Base-by-base conservation (phyloP, 2,113 vertebrate species). In the Maccullochella peelii region DNA sequence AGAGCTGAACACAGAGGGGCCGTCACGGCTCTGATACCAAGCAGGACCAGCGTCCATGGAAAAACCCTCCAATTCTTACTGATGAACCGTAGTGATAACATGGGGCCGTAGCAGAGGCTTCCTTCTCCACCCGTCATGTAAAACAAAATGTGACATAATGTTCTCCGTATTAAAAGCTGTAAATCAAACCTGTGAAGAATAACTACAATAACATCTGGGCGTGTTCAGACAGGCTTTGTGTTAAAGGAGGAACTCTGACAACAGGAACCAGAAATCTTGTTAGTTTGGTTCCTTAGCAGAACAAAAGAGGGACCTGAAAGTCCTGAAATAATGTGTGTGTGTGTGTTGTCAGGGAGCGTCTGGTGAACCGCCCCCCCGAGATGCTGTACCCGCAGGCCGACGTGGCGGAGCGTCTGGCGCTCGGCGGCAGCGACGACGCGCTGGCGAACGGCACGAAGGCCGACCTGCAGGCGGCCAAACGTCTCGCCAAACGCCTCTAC, bases 401-500 rank as follows among this genome's bases (percentile, higher is more conserved):
- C 73, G 97, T 97, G 70, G 96, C 96, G 0, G 96, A 98, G 89
- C 96, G 95, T 2, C 93, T 97, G 92, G 96, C 96, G 4, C 94
- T 96, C 54, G 96, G 96, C 87, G 71, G 97, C 82, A 97, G 96
- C 90, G 96, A 95, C 0, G 97, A 99, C 25, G 96, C 95, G 2
- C 95, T 98, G 90, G 94, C 95, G 59, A 98, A 98, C 0, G 97
- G 97, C 61, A 96, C 96, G 85, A 97, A 97, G 86, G 94, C 96
- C 2, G 97, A 99, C 87, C 92, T 97, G 87, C 97, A 97, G 88
- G 97, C 97, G 0, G 98, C 98, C 10, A 96, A 96, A 65, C 96
- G 98, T 8, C 95, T 99, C 21, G 98, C 98, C 84, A 98, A 98
- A 89, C 95, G 97, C 58, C 97, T 99, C 6, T 98, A 97, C 95